Conservation (phyloP, 2,797 vertebrate genomes). For the Eutrigla gurnardus region DNA sequence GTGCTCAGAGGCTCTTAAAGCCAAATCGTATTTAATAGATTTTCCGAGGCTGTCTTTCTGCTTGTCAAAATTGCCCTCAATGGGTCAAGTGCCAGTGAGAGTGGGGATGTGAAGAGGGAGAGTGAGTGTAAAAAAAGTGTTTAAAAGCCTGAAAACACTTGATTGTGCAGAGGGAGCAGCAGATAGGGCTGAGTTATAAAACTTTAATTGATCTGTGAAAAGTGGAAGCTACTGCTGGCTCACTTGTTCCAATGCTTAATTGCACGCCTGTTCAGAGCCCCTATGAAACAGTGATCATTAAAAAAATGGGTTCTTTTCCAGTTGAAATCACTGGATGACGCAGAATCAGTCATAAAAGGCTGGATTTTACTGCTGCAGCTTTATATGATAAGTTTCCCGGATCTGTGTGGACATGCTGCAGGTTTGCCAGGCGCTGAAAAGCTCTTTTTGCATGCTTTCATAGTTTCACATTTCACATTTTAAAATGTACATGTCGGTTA, state of each 20-base stretch:
- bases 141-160: conserved; percentile 83
- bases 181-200: conserved; percentile 83
- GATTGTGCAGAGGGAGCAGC: conserved; percentile 80
- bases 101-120: conserved; percentile 42
- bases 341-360: conserved; percentile 82
- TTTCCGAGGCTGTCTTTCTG: conserved; percentile 82
- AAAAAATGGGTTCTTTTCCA: conserved; percentile 77
- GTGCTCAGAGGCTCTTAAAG: conserved; percentile 72
- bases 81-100: conserved; percentile 80
- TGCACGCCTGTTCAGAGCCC: conserved; percentile 76
- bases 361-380: conserved; percentile 72
- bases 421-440: conserved; percentile 70
- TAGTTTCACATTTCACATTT: conserved; percentile 70
- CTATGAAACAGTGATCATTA: conserved; percentile 83
- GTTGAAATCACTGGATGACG: conserved; percentile 82
- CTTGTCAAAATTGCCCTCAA: conserved; percentile 81
- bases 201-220: conserved; percentile 87
- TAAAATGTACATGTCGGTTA: conserved; percentile 69
- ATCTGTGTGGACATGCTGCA: conserved; percentile 71
- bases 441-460: conserved; percentile 63
- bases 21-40: conserved; percentile 83
- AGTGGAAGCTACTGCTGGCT: conserved; percentile 83
- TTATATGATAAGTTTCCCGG: conserved; percentile 82
- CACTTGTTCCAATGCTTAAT: conserved; percentile 82
- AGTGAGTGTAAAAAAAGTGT: conserved; percentile 57